phyloP scores from a whole-genome alignment of 2,797 vertebrate genomes.

The Muscicapa comitata region DNA sequence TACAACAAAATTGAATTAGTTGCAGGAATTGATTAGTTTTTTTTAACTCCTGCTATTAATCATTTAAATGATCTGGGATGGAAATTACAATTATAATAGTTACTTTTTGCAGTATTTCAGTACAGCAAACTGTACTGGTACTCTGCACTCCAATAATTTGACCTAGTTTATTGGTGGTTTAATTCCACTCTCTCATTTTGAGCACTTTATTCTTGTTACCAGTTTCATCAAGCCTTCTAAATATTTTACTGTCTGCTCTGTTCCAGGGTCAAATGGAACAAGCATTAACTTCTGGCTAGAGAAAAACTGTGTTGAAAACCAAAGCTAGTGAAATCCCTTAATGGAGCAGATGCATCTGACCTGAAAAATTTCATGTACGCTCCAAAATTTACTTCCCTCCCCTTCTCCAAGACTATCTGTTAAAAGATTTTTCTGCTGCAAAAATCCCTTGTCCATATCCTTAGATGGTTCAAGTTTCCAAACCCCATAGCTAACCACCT shows the following conservation, averaged over 20 bases:
- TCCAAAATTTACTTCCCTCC: not conserved
- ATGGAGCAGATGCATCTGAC: not conserved
- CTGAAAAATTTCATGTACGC: not conserved
- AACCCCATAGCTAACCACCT: not conserved
- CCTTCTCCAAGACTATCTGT: not conserved
- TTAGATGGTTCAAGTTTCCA: not conserved
- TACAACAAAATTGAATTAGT: conserved; percentile 27
- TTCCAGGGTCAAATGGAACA: not conserved
- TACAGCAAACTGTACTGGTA: not conserved
- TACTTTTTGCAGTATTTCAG: conserved; percentile 7
- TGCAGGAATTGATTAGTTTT: conserved; percentile 36
- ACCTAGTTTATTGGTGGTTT: conserved; percentile 5
- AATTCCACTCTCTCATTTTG: not conserved
- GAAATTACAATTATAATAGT: not conserved
- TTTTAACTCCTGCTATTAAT: conserved; percentile 26
- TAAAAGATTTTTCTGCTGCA: not conserved
- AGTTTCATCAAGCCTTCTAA: not conserved
- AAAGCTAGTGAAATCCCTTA: not conserved
- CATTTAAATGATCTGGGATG: conserved; percentile 14
- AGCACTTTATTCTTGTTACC: not conserved
- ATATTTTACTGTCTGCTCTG: not conserved
- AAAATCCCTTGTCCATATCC: not conserved
- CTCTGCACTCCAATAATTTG: not conserved
- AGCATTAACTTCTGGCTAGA: not conserved
- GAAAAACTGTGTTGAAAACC: not conserved